phyloP scores from a whole-genome alignment of 2,113 vertebrate genomes.

The Chascanopsetta lugubris region DNA sequence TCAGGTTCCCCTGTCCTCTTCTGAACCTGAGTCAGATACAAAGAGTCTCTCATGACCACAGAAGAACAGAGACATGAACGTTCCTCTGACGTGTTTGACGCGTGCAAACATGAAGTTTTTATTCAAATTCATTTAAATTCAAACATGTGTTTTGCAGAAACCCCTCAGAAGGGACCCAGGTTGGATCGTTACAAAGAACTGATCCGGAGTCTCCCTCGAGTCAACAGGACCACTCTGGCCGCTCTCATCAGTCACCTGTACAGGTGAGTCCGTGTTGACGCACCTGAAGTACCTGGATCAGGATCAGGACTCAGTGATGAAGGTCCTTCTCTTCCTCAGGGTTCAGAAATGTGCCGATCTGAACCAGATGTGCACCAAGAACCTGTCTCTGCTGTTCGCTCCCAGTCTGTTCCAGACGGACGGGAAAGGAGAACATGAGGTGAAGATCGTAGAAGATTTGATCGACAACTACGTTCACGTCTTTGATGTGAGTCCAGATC shows the following conservation, averaged over 20 bases:
- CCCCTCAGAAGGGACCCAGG: constrained; percentile 82
- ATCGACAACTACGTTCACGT: constrained; percentile 92
- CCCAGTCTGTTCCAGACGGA: constrained; percentile 98
- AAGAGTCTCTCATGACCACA: too few species aligned
- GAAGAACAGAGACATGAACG: too few species aligned
- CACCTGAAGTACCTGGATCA: neutral
- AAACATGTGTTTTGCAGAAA: constrained; percentile 83
- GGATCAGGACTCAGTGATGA: neutral
- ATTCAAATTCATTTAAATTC: too few species aligned
- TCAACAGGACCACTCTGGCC: constrained; percentile 91
- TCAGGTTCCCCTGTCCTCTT: too few species aligned
- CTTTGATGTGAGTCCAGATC: constrained; percentile 86
- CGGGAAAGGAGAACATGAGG: constrained; percentile 94
- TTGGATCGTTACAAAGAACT: constrained; percentile 93
- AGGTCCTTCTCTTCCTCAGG: constrained; percentile 64
- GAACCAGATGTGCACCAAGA: constrained; percentile 99
- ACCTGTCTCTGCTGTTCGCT: constrained; percentile 93
- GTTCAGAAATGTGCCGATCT: constrained; percentile 95
- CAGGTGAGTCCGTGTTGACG: constrained; percentile 78
- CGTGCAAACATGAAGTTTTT: too few species aligned
- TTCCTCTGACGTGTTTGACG: too few species aligned
- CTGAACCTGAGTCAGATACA: too few species aligned
- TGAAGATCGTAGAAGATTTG: constrained; percentile 94
- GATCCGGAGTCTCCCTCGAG: constrained; percentile 87
- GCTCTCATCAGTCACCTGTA: constrained; percentile 94